A percentile compares a stretch with the other conserved stretches of the same genome.
These are phyloP conservation scores for Bombylius discolor DNA, from an alignment of 2,888 invertebrate species.

Conservation along the genomic window DNA sequence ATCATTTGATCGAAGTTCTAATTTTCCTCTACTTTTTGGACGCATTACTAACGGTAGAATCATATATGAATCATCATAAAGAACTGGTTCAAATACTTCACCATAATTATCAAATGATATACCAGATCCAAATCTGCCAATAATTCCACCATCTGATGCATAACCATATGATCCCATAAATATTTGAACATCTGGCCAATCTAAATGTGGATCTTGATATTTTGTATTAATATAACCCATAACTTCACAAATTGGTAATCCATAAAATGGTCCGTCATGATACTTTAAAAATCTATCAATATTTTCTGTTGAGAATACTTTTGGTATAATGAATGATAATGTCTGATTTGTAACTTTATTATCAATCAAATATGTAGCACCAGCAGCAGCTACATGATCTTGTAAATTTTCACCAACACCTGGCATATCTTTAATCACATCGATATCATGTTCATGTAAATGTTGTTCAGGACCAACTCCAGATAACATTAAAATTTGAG, in stretches of 20 bases:
- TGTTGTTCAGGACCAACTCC: slow-evolving; percentile 62
- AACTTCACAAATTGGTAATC: slow-evolving; percentile 64
- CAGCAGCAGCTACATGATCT: slow-evolving; percentile 72
- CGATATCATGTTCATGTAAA: slow-evolving; percentile 46
- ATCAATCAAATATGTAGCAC: slow-evolving; percentile 58
- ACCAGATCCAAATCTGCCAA: slow-evolving; percentile 55
- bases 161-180: slow-evolving; percentile 64
- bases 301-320: slow-evolving; percentile 46
- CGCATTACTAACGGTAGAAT: slow-evolving; percentile 57
- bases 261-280: slow-evolving; percentile 54
- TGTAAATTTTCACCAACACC: slow-evolving; percentile 73
- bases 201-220: slow-evolving; percentile 49
- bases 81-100: slow-evolving; percentile 53
- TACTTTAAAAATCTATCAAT: slow-evolving; percentile 49
- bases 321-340: slow-evolving; percentile 55
- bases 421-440: slow-evolving; percentile 46
- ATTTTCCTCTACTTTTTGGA: slow-evolving; percentile 56
- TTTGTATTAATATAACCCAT: slow-evolving; percentile 67
- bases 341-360: slow-evolving; percentile 43
- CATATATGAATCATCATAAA: slow-evolving; percentile 55
- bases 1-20: slow-evolving; percentile 53
- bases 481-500: slow-evolving; percentile 75
- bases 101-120: slow-evolving; percentile 54
- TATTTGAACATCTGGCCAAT: slow-evolving; percentile 69
- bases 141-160: slow-evolving; percentile 63